Base-by-base conservation (phyloP, 1,140 invertebrate genomes). In the Hycleus phaleratus region DNA sequence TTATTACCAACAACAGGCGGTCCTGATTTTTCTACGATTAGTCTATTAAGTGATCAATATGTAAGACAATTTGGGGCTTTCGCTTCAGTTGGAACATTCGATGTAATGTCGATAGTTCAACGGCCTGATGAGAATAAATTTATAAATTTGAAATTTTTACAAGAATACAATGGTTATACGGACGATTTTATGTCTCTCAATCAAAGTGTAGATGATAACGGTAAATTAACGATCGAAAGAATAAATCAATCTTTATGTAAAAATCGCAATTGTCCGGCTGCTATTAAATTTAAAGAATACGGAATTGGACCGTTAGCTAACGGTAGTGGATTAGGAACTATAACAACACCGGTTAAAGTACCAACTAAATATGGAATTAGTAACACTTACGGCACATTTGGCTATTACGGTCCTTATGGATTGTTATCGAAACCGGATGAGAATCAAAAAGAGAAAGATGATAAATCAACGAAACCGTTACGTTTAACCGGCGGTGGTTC, bases 251-350 rank as follows among this genome's bases (percentile, higher is more conserved):
- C 64, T 11, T 42, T 71, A n/a, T 73, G 72, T 46, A 65, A 66
- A 5, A 67, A 68, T 49, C 66, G 62, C 48, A 65, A 73, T 48
- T 73, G 72, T 58, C 71, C 71, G 3, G 71, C 66, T 10, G 71
- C 64, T 3, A 61, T 67, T 38, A 66, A 66, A 40, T 73, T 73
- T 55, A 67, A 67, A 46, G 62, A 71, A 38, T 68, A 62, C 26
- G 72, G 72, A 40, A 68, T 73, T n/a, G 72, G 72, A 6, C 72
- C 71, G 4, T 54, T 72, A 26, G 71, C 71, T 4, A 66, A 54
- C 2, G 63, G 62, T n/a, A 64, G 54, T 49, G 63, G 63, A 40
- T 56, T 72, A 48, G 71, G 71, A n/a, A 66, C 68, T 3, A 11
- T 71, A 9, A 66, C 68, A 43, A 60, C 61, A 26, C 59, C 65